These are phyloP conservation scores for Hippoglossus stenolepis DNA, from an alignment of 2,113 vertebrate genomes.

Conservation along the genomic window DNA sequence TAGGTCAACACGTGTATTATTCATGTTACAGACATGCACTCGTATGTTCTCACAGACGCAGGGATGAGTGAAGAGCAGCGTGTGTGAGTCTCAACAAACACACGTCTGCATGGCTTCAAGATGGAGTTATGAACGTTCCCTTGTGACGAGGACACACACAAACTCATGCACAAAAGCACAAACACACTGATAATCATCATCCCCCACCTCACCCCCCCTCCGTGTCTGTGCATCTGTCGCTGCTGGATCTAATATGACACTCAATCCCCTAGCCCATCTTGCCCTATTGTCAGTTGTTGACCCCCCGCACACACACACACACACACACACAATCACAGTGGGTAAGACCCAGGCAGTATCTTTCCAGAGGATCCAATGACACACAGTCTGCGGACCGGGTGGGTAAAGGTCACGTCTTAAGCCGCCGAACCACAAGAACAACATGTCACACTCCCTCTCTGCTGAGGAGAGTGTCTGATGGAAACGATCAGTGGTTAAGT, in stretches of 20 bases:
- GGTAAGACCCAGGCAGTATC: constrained; percentile 14
- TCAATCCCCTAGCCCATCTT: constrained; percentile 53
- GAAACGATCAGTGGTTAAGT: constrained; percentile 24
- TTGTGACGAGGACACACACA: not conserved
- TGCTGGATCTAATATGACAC: constrained; percentile 50
- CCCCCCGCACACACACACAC: constrained; percentile 16
- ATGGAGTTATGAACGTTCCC: not conserved
- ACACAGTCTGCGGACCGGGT: constrained; percentile 7
- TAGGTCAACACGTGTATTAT: constrained; percentile 63
- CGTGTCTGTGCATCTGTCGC: constrained; percentile 72
- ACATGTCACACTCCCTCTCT: constrained; percentile 22
- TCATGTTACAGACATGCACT: constrained; percentile 46
- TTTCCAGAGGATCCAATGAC: constrained; percentile 35
- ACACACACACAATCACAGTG: constrained; percentile 8
- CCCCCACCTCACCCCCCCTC: constrained; percentile 27
- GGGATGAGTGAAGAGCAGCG: constrained; percentile 5
- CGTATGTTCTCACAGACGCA: not conserved
- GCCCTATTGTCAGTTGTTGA: constrained; percentile 52
- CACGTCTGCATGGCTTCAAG: not conserved
- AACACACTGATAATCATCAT: constrained; percentile 32
- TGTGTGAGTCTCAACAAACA: constrained; percentile 2
- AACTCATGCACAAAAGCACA: constrained; percentile 14
- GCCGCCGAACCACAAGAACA: constrained; percentile 23
- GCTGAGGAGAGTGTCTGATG: not conserved
- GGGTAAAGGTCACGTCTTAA: constrained; percentile 53